Base-by-base conservation (phyloP, 2,888 invertebrate genomes). In the Andrena dorsata region DNA sequence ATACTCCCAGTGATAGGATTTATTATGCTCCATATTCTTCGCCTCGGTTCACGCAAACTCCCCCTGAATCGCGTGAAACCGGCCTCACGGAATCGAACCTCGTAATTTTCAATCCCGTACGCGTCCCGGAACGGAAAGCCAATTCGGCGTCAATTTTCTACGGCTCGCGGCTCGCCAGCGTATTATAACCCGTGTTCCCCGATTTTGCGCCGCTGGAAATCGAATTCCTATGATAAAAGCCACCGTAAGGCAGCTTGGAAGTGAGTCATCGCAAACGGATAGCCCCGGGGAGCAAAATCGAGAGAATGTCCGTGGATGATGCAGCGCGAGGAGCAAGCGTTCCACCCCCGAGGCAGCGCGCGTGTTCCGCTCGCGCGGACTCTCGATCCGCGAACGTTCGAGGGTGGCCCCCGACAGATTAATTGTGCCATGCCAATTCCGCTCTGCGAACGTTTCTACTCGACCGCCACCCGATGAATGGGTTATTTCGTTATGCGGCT, bases 401-500 rank as follows among this genome's bases (percentile, higher is more conserved):
- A 58, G 73, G 63, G 73, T 47, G 30, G 41, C 56, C 16, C 72
- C 16, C 72, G 51, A 7, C 23, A 32, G 78, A 78, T 81, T 81
- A 84, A 81, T 84, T 66, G 84, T 23, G 61, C 10, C 70, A 32
- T 20, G 82, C 64, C 64, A 84, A 85, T 85, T 77, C 65, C 80
- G 16, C 30, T 41, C 30, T 41, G 32, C 60, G 76, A 72, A 65
- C 66, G 70, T 63, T 75, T 41, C 41, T 16, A 16, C 41, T 41
- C 41, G 16, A 16, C 41, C 41, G 5, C 41, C 28, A 4, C 32
- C 58, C 64, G 66, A 65, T 53, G 23, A 71, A 32, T 30, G 65
- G 64, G 80, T 78, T 84, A 84, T 82, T 81, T 84, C 73, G 85
- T 85, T 85, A 84, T 16, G 72, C 64, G 23, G 60, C 47, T 60